These are phyloP conservation scores for Melospiza melodia DNA, from an alignment of 2,113 vertebrate genomes.

Conservation along the genomic window DNA sequence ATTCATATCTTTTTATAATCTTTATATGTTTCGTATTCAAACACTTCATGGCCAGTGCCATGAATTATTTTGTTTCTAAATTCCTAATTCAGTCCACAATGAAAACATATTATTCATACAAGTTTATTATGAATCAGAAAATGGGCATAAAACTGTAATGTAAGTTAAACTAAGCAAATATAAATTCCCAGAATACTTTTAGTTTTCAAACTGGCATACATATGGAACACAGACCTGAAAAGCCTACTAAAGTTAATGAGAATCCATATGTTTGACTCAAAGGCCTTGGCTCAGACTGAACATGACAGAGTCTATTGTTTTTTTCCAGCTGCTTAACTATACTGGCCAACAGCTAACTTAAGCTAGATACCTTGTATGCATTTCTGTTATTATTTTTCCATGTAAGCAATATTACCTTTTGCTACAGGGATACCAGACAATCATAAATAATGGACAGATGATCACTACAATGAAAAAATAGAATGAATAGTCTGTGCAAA, in stretches of 20 bases:
- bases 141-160: not conserved
- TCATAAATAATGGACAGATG: not conserved
- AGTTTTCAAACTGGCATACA: not conserved
- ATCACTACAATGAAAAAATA: not conserved
- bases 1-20: not conserved
- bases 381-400: constrained; percentile 7
- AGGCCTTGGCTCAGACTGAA: not conserved
- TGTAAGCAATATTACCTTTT: not conserved
- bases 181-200: not conserved
- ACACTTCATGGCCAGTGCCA: not conserved
- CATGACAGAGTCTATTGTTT: not conserved
- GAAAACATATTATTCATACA: not conserved
- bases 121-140: not conserved
- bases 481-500: not conserved
- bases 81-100: not conserved
- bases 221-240: constrained; percentile 6
- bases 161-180: not conserved
- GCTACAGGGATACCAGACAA: not conserved
- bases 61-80: not conserved
- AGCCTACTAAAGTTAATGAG: not conserved
- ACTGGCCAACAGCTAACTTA: not conserved
- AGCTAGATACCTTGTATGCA: not conserved
- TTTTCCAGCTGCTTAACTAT: not conserved
- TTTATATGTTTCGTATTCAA: not conserved
- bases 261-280: not conserved